Base-by-base conservation (phyloP, 2,888 invertebrate genomes). In the Saturnia japonica region DNA sequence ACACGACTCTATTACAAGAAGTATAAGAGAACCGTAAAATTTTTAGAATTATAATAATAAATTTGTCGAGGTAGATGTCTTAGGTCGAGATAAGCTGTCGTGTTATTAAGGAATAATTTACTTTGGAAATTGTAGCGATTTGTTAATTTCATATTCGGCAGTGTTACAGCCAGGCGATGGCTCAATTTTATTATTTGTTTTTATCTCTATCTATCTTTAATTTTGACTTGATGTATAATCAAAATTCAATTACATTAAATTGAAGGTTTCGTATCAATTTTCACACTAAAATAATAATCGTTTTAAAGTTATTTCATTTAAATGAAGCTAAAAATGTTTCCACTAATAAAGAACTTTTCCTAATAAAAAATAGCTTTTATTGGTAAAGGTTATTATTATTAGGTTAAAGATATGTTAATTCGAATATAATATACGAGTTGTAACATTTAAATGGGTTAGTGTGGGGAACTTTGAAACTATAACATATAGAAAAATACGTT, bases 71-170 rank as follows among this genome's bases (percentile, higher is more conserved):
- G 80, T 83, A 87, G 89, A 91, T 90, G 89, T 90, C 90, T 91
- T 87, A 85, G 85, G 84, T 85, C 79, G 79, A 89, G 92, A 93
- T 93, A 92, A 88, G 85, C 82, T 82, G 81, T 84, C 83, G 82
- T 90, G 87, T 91, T 92, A 91, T 93, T 92, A 92, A 81, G 85
- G 89, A 80, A 86, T 88, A 92, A 92, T 92, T 92, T 91, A 88
- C 88, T 84, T 86, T 88, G 88, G 81, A 91, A 92, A 91, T 92
- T 85, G 90, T 90, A 85, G 85, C 88, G 87, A 91, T 93, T 93
- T 91, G 91, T 91, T 91, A 91, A 92, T 92, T 90, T 89, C 87
- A 88, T 85, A 88, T 86, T 85, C 81, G 81, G 85, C 80, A 76
- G 82, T 84, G 82, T 86, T 86, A 85, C 82, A 79, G 79, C 72